These are phyloP conservation scores for Volucella zonaria DNA, from an alignment of 2,888 invertebrate genomes.

Conservation along the genomic window DNA sequence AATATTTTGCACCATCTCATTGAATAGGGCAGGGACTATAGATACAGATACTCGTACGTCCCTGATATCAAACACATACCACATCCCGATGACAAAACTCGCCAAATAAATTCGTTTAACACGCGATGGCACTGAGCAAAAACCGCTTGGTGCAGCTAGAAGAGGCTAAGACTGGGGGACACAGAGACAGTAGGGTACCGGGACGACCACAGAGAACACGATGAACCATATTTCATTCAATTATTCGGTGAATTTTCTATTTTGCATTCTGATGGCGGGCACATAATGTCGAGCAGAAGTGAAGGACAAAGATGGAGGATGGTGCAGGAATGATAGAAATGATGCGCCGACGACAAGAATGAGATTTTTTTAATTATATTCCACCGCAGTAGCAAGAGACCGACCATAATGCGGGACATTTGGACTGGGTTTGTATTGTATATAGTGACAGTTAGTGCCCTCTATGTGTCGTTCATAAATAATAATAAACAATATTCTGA, in stretches of 20 bases:
- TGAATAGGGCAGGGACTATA: not conserved
- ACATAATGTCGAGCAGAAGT: not conserved
- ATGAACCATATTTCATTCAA: slow-evolving; percentile 62
- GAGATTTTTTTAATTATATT: slow-evolving; percentile 1
- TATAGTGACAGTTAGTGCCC: slow-evolving; percentile 46
- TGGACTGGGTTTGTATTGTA: no score
- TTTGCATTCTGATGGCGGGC: slow-evolving; percentile 42
- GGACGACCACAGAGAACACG: slow-evolving; percentile 19
- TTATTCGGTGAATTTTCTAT: slow-evolving; percentile 65
- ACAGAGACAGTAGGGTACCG: not conserved
- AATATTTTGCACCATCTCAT: slow-evolving; percentile 25
- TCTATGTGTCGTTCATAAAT: slow-evolving; percentile 54
- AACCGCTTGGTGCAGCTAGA: not conserved
- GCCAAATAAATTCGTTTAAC: slow-evolving; percentile 51
- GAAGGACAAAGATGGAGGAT: not conserved
- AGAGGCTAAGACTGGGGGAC: not conserved
- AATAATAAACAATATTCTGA: slow-evolving; percentile 43
- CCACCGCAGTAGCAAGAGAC: no score
- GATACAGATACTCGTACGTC: not conserved
- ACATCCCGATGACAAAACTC: slow-evolving; percentile 54
- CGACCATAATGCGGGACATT: no score
- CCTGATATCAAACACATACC: not conserved
- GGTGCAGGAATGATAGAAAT: not conserved
- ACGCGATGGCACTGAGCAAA: slow-evolving; percentile 42
- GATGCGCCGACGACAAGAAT: not conserved